Evolutionary conservation across 2,888 invertebrate species (phyloP).

Genomic region (Rutpela maculata): DNA sequence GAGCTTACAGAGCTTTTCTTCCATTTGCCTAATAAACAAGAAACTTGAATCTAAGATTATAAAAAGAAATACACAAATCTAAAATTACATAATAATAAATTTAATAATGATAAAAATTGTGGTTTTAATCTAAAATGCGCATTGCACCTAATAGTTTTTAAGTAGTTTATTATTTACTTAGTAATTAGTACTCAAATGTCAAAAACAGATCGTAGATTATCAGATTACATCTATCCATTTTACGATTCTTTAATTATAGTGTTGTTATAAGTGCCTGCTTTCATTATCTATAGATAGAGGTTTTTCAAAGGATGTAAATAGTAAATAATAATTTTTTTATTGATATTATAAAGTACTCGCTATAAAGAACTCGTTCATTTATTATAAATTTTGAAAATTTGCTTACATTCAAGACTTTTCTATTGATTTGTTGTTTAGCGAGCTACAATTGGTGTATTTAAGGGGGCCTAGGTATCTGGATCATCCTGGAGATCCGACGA

Average conservation of each 20-base stretch:
- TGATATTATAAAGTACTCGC: neutral
- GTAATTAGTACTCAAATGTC: neutral
- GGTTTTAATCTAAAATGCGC: too few species aligned
- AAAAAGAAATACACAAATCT: too few species aligned
- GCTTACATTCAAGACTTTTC: neutral
- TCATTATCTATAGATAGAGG: neutral
- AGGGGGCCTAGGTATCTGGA: too few species aligned
- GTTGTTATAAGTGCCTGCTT: neutral
- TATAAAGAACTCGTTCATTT: neutral
- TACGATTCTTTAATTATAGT: neutral
- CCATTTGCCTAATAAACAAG: too few species aligned
- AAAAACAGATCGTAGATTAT: neutral
- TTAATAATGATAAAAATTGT: too few species aligned
- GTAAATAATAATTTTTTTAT: neutral
- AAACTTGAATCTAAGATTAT: too few species aligned
- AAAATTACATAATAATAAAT: too few species aligned
- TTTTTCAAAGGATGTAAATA: neutral
- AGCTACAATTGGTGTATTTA: too few species aligned
- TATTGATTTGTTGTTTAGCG: too few species aligned
- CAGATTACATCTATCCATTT: constrained; percentile 5
- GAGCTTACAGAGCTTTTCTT: too few species aligned
- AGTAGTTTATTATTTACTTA: neutral
- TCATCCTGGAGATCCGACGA: too few species aligned
- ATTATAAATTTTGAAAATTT: neutral
- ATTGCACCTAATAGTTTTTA: neutral